Percentiles rank a stretch among this genome's conserved stretches.
phyloP scores from a whole-genome alignment of 2,888 invertebrate species.

The Nasonovia ribisnigri region DNA sequence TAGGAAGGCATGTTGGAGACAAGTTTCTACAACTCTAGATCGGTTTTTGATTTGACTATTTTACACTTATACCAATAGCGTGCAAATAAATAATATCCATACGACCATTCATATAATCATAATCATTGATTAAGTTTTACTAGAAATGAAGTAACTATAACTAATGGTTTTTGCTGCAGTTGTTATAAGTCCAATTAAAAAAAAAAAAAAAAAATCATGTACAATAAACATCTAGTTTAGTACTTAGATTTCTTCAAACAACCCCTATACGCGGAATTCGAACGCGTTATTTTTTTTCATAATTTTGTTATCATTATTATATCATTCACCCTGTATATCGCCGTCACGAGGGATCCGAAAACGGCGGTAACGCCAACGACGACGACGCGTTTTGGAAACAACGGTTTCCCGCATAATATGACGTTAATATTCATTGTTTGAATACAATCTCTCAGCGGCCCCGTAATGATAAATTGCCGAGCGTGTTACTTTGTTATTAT shows the following conservation, averaged over 20 bases:
- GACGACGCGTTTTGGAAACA: constrained; percentile 21
- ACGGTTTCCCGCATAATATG: constrained; percentile 37
- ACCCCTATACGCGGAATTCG: neutral
- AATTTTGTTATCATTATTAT: neutral
- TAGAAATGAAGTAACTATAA: too few species aligned
- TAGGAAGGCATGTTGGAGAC: neutral
- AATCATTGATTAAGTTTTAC: too few species aligned
- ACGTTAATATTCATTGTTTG: constrained; percentile 53
- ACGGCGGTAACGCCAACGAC: neutral
- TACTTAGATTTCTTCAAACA: neutral
- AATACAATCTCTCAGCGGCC: constrained; percentile 34
- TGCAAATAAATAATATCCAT: neutral
- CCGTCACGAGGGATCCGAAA: neutral
- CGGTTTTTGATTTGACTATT: too few species aligned
- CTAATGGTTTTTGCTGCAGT: too few species aligned
- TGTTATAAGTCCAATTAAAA: too few species aligned
- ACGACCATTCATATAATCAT: neutral
- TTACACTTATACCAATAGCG: neutral
- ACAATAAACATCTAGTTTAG: neutral
- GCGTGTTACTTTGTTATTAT: constrained; percentile 3
- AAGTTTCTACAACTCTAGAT: neutral
- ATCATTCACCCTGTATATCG: neutral
- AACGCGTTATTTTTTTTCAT: neutral
- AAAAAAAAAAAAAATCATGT: too few species aligned
- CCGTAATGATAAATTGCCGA: constrained; percentile 37